Evolutionary conservation across 2,797 vertebrate species (phyloP), one percentile per base, ranked within the genome.

Genomic region (Sebastolobus altivelis): DNA sequence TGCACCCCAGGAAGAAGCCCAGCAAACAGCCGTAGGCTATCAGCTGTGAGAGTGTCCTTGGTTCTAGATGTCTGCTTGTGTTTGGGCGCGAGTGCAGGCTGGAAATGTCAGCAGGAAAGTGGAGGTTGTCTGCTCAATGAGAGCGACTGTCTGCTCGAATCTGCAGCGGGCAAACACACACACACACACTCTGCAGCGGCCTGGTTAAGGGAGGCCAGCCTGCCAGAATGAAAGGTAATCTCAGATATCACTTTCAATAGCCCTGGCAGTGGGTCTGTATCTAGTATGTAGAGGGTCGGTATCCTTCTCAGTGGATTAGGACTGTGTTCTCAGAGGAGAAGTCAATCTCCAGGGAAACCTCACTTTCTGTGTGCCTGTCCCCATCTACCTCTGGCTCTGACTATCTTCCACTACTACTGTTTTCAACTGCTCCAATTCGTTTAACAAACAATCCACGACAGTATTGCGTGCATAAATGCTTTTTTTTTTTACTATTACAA

Each of bases 191-290:
- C 72, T 46, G 65, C 72, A 79, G 37, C 86, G 6, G 61, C 37
- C 78, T 62, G 75, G 83, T 86, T 85, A 94, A 93, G 84, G 94
- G 94, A 95, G 95, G 91, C 87, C 75, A 79, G 89, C 88, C 83
- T 76, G 89, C 88, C 90, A 91, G 87, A 96, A 94, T 92, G 88
- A 95, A 95, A 95, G 79, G 90, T 95, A 96, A 96, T 95, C 95
- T 97, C 93, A 96, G 90, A 94, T 95, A 96, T 95, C 95, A 93
- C 94, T 96, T 94, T 90, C 94, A 96, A 96, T 96, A 93, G 93
- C 92, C 92, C 84, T 84, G 70, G 84, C 84, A 92, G 92, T 86
- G 87, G 88, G 87, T 88, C 91, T 91, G 91, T 6, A 12, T 11
- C 18, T 35, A 5, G 31, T 62, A 95, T 86, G 79, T 85, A 89